phyloP scores from a whole-genome alignment of 2,113 vertebrate genomes.

The Eulemur macaco region DNA sequence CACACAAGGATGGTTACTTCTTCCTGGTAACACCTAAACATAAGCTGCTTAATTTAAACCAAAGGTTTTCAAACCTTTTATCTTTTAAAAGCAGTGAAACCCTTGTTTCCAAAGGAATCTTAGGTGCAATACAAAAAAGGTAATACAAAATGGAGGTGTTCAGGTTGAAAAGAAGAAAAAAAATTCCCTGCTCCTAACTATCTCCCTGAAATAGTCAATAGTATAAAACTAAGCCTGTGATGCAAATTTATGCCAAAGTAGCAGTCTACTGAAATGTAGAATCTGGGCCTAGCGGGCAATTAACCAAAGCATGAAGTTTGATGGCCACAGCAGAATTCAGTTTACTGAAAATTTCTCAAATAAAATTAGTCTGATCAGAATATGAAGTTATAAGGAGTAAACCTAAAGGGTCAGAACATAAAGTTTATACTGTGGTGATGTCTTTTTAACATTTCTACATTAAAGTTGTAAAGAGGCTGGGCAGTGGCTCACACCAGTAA shows the following conservation, averaged over 20 bases:
- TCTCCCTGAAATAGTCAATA: constrained; percentile 9
- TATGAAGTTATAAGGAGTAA: not conserved
- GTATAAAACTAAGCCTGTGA: not conserved
- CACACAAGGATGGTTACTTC: not conserved
- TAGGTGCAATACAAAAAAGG: not conserved
- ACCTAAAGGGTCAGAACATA: not conserved
- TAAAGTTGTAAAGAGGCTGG: not conserved
- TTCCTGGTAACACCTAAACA: not conserved
- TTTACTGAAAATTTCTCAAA: not conserved
- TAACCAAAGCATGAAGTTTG: not conserved
- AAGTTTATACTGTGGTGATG: not conserved
- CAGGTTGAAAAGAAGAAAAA: not conserved
- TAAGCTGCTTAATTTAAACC: not conserved
- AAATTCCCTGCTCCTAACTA: not conserved
- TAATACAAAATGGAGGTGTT: not conserved
- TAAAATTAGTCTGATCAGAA: constrained; percentile 16
- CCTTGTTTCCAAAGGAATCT: constrained; percentile 13
- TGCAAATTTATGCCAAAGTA: not conserved
- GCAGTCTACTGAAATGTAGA: not conserved
- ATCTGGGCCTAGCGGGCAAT: not conserved
- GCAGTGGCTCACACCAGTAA: too few species aligned
- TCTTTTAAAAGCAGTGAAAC: not conserved
- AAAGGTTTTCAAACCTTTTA: not conserved
- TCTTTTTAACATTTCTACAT: constrained; percentile 1
- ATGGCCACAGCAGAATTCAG: not conserved